Percentiles rank a stretch among this genome's conserved stretches.
Evolutionary conservation across 2,113 vertebrate genomes (phyloP).

Genomic region (Hassar affinis): DNA sequence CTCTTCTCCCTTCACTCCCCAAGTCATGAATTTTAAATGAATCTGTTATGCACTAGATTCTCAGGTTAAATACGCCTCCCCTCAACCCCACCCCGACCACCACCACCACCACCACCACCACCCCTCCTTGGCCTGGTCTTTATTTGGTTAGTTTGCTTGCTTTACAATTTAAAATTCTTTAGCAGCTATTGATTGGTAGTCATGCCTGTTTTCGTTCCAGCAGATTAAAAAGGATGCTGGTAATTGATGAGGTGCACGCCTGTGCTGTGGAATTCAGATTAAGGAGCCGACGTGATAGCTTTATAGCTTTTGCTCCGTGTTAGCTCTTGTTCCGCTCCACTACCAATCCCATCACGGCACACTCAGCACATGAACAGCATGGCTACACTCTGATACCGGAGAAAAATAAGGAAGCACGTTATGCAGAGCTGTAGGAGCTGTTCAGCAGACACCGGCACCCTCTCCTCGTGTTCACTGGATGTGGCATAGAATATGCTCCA

Average conservation of each 20-base stretch:
- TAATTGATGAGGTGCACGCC: slow-evolving; percentile 34
- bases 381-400: background rate
- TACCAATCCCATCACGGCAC: slow-evolving; percentile 34
- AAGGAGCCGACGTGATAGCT: slow-evolving; percentile 27
- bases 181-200: slow-evolving; percentile 11
- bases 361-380: slow-evolving; percentile 23
- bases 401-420: slow-evolving; percentile 15
- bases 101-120: background rate
- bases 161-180: slow-evolving; percentile 18
- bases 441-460: background rate
- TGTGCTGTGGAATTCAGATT: slow-evolving; percentile 27
- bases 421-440: background rate
- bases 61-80: slow-evolving; percentile 8
- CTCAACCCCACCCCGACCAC: background rate
- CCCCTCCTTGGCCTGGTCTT: background rate
- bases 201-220: slow-evolving; percentile 35
- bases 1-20: slow-evolving; percentile 32
- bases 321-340: slow-evolving; percentile 39
- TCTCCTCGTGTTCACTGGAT: background rate
- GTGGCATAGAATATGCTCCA: background rate
- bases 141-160: slow-evolving; percentile 3
- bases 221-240: slow-evolving; percentile 33
- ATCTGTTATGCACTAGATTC: slow-evolving; percentile 28
- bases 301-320: slow-evolving; percentile 4
- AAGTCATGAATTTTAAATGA: slow-evolving; percentile 43